Conservation (phyloP, 2,113 vertebrate species). For the Smithornis capensis region DNA sequence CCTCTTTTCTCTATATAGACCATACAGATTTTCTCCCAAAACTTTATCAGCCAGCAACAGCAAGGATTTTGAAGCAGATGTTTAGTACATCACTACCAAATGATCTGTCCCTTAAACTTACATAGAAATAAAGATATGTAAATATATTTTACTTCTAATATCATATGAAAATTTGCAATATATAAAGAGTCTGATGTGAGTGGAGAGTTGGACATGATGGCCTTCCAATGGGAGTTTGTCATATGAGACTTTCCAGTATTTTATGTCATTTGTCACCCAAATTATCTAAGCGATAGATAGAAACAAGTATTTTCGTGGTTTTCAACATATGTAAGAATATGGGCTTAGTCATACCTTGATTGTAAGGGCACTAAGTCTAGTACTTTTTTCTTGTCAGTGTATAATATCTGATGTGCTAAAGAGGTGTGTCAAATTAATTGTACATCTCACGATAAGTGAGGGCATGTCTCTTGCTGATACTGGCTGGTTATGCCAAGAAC, state of each 20-base stretch:
- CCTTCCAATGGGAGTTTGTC: not conserved
- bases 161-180: not conserved
- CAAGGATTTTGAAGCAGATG: not conserved
- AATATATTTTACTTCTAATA: not conserved
- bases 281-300: not conserved
- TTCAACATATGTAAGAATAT: not conserved
- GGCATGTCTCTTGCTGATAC: not conserved
- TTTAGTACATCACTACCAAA: not conserved
- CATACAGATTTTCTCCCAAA: not conserved
- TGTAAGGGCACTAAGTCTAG: not conserved
- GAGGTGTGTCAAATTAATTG: not conserved
- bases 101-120: not conserved
- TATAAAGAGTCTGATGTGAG: not conserved
- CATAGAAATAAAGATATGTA: not conserved
- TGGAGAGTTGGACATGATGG: not conserved
- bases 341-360: not conserved
- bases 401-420: not conserved
- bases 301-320: not conserved
- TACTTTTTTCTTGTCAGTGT: not conserved
- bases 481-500: not conserved
- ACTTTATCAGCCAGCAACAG: not conserved
- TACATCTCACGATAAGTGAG: not conserved
- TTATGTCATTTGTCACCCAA: not conserved
- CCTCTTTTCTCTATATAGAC: not conserved
- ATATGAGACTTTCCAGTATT: not conserved